Evolutionary conservation across 2,113 vertebrate species (phyloP).

Genomic region (Lucifuga dentata): DNA sequence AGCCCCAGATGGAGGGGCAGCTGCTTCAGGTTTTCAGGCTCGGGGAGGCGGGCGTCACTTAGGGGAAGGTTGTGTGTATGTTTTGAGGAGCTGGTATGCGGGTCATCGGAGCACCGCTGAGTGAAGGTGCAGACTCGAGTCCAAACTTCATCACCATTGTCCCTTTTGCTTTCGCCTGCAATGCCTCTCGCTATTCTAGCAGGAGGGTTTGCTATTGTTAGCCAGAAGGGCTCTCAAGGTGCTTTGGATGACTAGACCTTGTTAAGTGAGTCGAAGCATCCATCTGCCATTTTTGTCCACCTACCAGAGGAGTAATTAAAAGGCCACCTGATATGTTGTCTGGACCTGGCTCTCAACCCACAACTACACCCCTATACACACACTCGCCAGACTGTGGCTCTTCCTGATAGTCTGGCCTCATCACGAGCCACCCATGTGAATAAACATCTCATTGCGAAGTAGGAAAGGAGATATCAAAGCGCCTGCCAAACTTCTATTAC

Average conservation of each 20-base stretch:
- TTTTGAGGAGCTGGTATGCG: constrained; percentile 45
- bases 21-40: constrained; percentile 69
- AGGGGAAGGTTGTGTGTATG: constrained; percentile 31
- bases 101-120: constrained; percentile 52
- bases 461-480: constrained; percentile 7
- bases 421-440: constrained; percentile 35
- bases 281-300: constrained; percentile 52
- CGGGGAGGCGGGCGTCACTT: constrained; percentile 45
- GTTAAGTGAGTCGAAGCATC: constrained; percentile 57
- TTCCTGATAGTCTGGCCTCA: constrained; percentile 23
- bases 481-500: constrained; percentile 14
- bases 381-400: constrained; percentile 26
- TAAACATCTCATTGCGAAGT: constrained; percentile 33
- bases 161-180: neutral
- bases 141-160: constrained; percentile 39
- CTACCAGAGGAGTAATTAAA: constrained; percentile 64
- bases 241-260: constrained; percentile 37
- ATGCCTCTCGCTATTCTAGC: neutral
- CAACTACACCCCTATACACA: constrained; percentile 11
- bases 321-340: constrained; percentile 60
- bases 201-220: constrained; percentile 34
- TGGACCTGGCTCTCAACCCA: constrained; percentile 17
- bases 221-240: constrained; percentile 49
- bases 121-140: constrained; percentile 43
- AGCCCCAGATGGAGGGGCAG: constrained; percentile 76